These are phyloP conservation scores for Tribolium freemani DNA, from an alignment of 2,888 invertebrate genomes.

Conservation along the genomic window DNA sequence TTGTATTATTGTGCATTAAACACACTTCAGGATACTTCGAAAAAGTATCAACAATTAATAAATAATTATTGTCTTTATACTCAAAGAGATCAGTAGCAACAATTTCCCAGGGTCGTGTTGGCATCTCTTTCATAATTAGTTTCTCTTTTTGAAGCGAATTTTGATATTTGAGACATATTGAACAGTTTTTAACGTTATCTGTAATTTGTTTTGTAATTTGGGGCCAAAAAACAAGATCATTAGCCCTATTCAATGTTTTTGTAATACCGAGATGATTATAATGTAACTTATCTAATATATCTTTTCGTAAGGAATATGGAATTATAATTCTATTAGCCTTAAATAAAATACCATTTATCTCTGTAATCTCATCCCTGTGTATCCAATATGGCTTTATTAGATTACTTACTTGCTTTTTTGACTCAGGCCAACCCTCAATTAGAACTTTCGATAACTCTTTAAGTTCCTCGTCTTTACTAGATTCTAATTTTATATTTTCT, in stretches of 20 bases:
- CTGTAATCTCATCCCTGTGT: background rate
- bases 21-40: conserved; percentile 33
- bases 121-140: conserved; percentile 8
- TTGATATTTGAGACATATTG: conserved; percentile 3
- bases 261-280: conserved; percentile 13
- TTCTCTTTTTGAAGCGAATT: conserved; percentile 17
- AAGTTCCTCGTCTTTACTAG: too few relatives aligned
- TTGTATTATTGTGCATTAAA: conserved; percentile 23
- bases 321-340: too few relatives aligned
- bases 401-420: background rate
- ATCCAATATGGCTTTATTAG: background rate
- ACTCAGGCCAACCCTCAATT: background rate
- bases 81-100: conserved; percentile 26
- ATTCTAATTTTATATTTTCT: background rate
- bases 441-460: too few relatives aligned
- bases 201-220: conserved; percentile 6
- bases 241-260: conserved; percentile 12
- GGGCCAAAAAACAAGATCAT: conserved; percentile 1
- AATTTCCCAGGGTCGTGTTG: conserved; percentile 23
- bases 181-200: background rate
- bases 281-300: conserved; percentile 7
- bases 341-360: background rate
- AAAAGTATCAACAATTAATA: conserved; percentile 36
- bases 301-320: too few relatives aligned
- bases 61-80: conserved; percentile 1